Conservation (phyloP, 2,888 invertebrate species). For the Margaritifera margaritifera region DNA sequence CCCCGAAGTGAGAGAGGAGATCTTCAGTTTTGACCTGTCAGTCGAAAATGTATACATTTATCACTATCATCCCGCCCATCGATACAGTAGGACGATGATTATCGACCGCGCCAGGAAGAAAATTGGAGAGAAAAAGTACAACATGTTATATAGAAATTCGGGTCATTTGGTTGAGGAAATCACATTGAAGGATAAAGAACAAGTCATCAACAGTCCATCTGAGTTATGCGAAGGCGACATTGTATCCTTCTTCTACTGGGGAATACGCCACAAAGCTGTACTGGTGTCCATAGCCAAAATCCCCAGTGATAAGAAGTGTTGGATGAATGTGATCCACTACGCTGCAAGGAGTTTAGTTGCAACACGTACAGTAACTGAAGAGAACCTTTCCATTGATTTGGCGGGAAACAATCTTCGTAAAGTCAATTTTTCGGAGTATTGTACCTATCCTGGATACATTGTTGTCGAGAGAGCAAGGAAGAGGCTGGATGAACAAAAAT, state of each 20-base stretch:
- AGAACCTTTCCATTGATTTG: conserved; percentile 9
- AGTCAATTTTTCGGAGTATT: conserved; percentile 7
- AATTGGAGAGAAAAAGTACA: conserved; percentile 15
- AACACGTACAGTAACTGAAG: conserved; percentile 19
- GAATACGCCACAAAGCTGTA: conserved; percentile 16
- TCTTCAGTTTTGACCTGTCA: conserved; percentile 10
- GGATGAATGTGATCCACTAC: conserved; percentile 19
- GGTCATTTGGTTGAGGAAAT: conserved; percentile 14
- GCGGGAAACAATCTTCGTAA: conserved; percentile 6
- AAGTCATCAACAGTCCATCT: conserved; percentile 1
- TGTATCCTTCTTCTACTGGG: conserved; percentile 14
- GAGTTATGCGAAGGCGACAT: conserved; percentile 15
- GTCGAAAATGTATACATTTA: conserved; percentile 18
- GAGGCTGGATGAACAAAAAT: conserved; percentile 16
- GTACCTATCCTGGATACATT: conserved; percentile 7
- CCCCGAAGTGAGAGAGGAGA: conserved; percentile 9
- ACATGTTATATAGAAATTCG: conserved; percentile 10
- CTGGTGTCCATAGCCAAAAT: conserved; percentile 11
- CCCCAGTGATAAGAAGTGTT: conserved; percentile 6
- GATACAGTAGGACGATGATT: conserved; percentile 11
- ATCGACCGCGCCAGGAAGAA: conserved; percentile 12
- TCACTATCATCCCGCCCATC: conserved; percentile 16
- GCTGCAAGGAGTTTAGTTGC: conserved; percentile 10
- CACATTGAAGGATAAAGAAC: conserved; percentile 9
- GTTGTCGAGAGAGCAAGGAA: conserved; percentile 16